A percentile compares a stretch with the other conserved stretches of the same genome.
phyloP scores from a whole-genome alignment of 2,888 invertebrate species.

The Melanargia galathea region DNA sequence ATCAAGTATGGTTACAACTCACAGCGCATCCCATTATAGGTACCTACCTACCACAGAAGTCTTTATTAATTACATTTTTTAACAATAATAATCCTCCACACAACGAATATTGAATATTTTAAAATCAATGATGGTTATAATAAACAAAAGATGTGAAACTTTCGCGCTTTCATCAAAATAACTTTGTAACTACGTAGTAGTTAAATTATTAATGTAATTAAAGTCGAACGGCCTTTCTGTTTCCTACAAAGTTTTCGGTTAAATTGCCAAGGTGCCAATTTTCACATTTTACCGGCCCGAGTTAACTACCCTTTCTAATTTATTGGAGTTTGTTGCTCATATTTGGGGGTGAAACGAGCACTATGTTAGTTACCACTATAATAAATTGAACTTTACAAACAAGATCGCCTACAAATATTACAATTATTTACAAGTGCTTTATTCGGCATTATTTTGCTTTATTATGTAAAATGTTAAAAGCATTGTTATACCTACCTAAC shows the following conservation, averaged over 20 bases:
- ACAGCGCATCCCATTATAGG: too few relatives aligned
- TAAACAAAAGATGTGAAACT: slow-evolving; percentile 35
- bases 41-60: too few relatives aligned
- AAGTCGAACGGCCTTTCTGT: slow-evolving; percentile 35
- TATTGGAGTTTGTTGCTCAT: slow-evolving; percentile 19
- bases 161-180: slow-evolving; percentile 34
- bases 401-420: background rate
- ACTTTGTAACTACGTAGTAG: slow-evolving; percentile 36
- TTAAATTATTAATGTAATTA: slow-evolving; percentile 40
- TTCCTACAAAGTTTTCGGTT: slow-evolving; percentile 32
- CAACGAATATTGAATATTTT: too few relatives aligned
- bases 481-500: too few relatives aligned
- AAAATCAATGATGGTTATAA: slow-evolving; percentile 27
- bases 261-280: slow-evolving; percentile 32
- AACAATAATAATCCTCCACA: too few relatives aligned
- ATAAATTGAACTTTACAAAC: background rate
- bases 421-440: too few relatives aligned
- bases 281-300: slow-evolving; percentile 9
- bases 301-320: slow-evolving; percentile 15
- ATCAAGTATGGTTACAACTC: too few relatives aligned
- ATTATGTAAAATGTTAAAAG: background rate
- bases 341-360: slow-evolving; percentile 1
- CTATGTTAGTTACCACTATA: background rate
- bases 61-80: too few relatives aligned
- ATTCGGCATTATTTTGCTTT: background rate